phyloP scores from a whole-genome alignment of 1,140 invertebrate genomes.

The Oncopodura yosiiana region DNA sequence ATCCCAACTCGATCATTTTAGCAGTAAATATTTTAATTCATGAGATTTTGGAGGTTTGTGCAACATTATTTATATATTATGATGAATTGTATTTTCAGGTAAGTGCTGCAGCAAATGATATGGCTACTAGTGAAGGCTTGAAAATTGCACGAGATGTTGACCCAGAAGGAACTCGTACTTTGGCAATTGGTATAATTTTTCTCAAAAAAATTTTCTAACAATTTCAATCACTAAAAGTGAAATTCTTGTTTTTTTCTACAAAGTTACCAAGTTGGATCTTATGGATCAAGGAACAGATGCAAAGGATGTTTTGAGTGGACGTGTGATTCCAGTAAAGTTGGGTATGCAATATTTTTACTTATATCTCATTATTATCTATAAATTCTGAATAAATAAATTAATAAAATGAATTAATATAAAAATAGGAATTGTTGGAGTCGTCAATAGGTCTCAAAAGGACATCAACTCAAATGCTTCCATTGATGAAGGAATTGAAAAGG shows the following conservation, averaged over 20 bases:
- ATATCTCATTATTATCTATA: too few relatives aligned
- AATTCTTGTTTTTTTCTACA: not conserved
- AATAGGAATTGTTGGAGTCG: too few relatives aligned
- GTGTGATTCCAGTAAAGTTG: slow-evolving; percentile 95
- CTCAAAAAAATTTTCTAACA: not conserved
- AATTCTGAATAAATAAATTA: too few relatives aligned
- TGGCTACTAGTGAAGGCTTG: slow-evolving; percentile 90
- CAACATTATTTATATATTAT: too few relatives aligned
- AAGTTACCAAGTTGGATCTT: slow-evolving; percentile 97
- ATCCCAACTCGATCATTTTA: slow-evolving; percentile 14
- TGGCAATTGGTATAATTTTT: slow-evolving; percentile 61
- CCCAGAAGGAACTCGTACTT: slow-evolving; percentile 80
- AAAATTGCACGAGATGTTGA: slow-evolving; percentile 90
- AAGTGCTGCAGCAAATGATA: slow-evolving; percentile 82
- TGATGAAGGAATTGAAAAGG: slow-evolving; percentile 81
- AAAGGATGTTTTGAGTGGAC: slow-evolving; percentile 91
- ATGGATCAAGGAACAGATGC: slow-evolving; percentile 98
- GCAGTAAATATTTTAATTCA: too few relatives aligned
- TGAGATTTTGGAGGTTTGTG: too few relatives aligned
- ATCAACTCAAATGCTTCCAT: slow-evolving; percentile 82
- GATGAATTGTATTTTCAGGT: too few relatives aligned
- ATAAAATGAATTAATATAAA: too few relatives aligned
- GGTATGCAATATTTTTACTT: too few relatives aligned
- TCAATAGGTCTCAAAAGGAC: slow-evolving; percentile 93
- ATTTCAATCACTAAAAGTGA: not conserved